Percentiles rank a stretch among this genome's conserved stretches.
Conservation (phyloP, 2,888 invertebrate genomes). For the Cosmia pyralina region DNA sequence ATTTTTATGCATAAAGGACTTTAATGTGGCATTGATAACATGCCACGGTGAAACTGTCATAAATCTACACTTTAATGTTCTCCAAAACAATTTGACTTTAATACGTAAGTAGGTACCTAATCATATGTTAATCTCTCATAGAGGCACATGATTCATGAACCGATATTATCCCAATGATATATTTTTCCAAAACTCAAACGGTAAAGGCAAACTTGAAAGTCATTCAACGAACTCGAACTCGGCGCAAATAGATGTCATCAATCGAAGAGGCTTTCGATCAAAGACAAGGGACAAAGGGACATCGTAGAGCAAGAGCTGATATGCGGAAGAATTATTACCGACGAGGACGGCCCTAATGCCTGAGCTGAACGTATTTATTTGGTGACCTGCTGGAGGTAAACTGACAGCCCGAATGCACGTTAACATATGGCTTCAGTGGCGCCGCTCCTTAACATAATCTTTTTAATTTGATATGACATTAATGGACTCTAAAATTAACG, state of each 20-base stretch:
- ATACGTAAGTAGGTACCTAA: neutral
- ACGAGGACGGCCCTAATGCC: constrained; percentile 74
- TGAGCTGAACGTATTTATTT: constrained; percentile 71
- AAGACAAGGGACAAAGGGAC: constrained; percentile 86
- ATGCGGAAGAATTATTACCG: constrained; percentile 83
- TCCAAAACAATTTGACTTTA: constrained; percentile 1
- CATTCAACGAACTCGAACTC: constrained; percentile 77
- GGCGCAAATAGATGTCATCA: constrained; percentile 86
- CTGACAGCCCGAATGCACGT: constrained; percentile 36
- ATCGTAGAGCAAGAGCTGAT: constrained; percentile 76
- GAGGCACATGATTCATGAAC: constrained; percentile 24
- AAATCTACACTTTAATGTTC: neutral
- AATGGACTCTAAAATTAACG: constrained; percentile 15
- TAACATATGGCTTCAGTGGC: constrained; percentile 35
- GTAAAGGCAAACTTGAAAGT: constrained; percentile 76
- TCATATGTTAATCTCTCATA: neutral
- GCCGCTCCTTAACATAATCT: constrained; percentile 18
- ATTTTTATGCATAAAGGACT: neutral
- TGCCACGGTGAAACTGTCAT: neutral
- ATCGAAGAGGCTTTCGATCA: constrained; percentile 86
- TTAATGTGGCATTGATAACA: too few species aligned
- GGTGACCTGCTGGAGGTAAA: constrained; percentile 45
- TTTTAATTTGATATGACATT: constrained; percentile 3
- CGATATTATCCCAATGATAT: constrained; percentile 28
- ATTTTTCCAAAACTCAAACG: constrained; percentile 73